Percentiles rank a stretch among this genome's conserved stretches.
Conservation (phyloP, 2,888 invertebrate species). For the Agrilus biguttatus region DNA sequence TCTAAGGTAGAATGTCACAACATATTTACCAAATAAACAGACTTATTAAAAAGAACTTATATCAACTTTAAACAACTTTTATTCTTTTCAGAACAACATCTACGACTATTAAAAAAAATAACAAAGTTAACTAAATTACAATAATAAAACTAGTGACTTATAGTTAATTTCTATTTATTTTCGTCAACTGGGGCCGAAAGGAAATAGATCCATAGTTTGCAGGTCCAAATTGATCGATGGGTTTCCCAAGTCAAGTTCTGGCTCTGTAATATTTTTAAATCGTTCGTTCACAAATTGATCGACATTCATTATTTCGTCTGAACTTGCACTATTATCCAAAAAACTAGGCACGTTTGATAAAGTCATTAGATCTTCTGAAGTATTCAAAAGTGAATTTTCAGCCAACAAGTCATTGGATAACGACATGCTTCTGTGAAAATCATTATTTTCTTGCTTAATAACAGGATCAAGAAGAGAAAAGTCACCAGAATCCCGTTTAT, state of each 20-base stretch:
- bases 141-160: too few relatives aligned
- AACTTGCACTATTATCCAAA: constrained; percentile 26
- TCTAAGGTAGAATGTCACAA: too few relatives aligned
- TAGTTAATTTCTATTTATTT: neutral
- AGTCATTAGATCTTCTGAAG: constrained; percentile 23
- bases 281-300: constrained; percentile 32
- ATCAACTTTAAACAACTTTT: too few relatives aligned
- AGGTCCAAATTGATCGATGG: constrained; percentile 23
- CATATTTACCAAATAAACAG: too few relatives aligned
- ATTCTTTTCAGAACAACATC: too few relatives aligned
- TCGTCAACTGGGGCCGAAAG: constrained; percentile 22
- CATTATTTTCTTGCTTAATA: neutral
- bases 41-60: too few relatives aligned
- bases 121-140: neutral
- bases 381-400: constrained; percentile 18
- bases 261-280: constrained; percentile 27
- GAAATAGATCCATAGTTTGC: constrained; percentile 26
- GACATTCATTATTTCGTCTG: constrained; percentile 30
- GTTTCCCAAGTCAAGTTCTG: constrained; percentile 20
- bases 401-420: constrained; percentile 17
- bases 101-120: too few relatives aligned
- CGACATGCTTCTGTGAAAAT: neutral
- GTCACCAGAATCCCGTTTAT: too few relatives aligned
- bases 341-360: constrained; percentile 20
- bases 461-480: too few relatives aligned